These are phyloP conservation scores for Parelbella ahira DNA, from an alignment of 2,888 invertebrate species.

Conservation along the genomic window DNA sequence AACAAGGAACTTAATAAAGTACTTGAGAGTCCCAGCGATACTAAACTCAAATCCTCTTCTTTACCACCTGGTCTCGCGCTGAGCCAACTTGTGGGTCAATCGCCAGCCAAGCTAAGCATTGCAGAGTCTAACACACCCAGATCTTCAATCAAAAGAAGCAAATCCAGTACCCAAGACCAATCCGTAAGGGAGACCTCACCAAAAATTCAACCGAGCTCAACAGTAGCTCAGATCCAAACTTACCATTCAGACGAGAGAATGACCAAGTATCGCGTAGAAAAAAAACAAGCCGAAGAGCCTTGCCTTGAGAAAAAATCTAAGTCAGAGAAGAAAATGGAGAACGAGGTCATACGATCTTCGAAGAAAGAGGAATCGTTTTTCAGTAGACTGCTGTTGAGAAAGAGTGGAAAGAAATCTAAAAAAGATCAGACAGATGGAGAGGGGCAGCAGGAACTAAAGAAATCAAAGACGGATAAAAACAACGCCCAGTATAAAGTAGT, in stretches of 20 bases:
- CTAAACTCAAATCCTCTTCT: constrained; percentile 83
- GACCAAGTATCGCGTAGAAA: constrained; percentile 57
- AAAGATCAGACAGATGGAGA: constrained; percentile 72
- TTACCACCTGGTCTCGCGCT: constrained; percentile 82
- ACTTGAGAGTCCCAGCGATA: constrained; percentile 68
- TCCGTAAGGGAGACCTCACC: constrained; percentile 56
- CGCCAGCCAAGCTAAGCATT: constrained; percentile 76
- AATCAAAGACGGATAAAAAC: constrained; percentile 59
- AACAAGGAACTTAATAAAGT: constrained; percentile 65
- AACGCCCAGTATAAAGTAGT: constrained; percentile 59
- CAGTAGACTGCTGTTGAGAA: constrained; percentile 83
- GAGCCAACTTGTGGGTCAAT: constrained; percentile 68
- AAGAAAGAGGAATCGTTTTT: constrained; percentile 83
- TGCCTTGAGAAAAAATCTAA: constrained; percentile 73
- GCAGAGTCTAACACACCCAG: constrained; percentile 64
- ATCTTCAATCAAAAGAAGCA: constrained; percentile 73
- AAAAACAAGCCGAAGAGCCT: constrained; percentile 68
- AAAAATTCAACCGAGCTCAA: constrained; percentile 38
- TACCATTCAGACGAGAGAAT: constrained; percentile 60
- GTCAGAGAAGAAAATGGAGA: constrained; percentile 70
- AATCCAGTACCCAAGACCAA: constrained; percentile 74
- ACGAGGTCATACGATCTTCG: constrained; percentile 67
- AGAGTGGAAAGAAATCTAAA: constrained; percentile 86
- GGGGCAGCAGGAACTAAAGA: constrained; percentile 60
- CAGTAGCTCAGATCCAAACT: constrained; percentile 42